These are phyloP conservation scores for Brachyrhaphis roseni DNA, from an alignment of 2,797 vertebrate genomes.

Conservation along the genomic window DNA sequence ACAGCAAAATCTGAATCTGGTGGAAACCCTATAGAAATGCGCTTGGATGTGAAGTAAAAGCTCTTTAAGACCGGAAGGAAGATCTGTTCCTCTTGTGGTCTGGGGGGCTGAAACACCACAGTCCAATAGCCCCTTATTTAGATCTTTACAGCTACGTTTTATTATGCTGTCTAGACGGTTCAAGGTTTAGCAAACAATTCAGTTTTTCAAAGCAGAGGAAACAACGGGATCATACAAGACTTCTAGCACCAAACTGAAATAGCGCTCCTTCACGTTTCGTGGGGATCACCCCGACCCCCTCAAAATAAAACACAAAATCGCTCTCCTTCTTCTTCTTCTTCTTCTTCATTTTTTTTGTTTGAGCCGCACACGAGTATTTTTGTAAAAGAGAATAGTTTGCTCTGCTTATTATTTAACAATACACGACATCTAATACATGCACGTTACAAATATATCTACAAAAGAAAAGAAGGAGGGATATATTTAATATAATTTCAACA, in stretches of 20 bases:
- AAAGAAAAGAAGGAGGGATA: conserved; percentile 42
- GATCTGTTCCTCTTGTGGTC: conserved; percentile 81
- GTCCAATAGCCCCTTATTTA: conserved; percentile 99
- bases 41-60: conserved; percentile 46
- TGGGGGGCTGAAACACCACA: conserved; percentile 86
- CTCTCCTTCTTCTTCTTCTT: not conserved
- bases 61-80: conserved; percentile 54
- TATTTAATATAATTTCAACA: conserved; percentile 54
- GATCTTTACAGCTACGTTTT: conserved; percentile 95
- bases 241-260: conserved; percentile 34
- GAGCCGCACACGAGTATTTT: conserved; percentile 44
- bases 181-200: conserved; percentile 99
- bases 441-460: conserved; percentile 73
- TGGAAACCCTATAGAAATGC: conserved; percentile 26
- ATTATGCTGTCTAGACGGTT: conserved; percentile 99
- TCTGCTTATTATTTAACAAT: conserved; percentile 76
- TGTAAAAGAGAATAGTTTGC: conserved; percentile 49
- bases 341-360: not conserved
- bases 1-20: conserved; percentile 59
- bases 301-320: not conserved
- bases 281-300: too few relatives aligned
- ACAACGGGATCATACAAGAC: conserved; percentile 63
- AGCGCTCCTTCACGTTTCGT: not conserved
- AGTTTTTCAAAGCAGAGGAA: conserved; percentile 85
- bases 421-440: conserved; percentile 80